Evolutionary conservation across 1,140 invertebrate species (phyloP).

Genomic region (Drosophila pandora): DNA sequence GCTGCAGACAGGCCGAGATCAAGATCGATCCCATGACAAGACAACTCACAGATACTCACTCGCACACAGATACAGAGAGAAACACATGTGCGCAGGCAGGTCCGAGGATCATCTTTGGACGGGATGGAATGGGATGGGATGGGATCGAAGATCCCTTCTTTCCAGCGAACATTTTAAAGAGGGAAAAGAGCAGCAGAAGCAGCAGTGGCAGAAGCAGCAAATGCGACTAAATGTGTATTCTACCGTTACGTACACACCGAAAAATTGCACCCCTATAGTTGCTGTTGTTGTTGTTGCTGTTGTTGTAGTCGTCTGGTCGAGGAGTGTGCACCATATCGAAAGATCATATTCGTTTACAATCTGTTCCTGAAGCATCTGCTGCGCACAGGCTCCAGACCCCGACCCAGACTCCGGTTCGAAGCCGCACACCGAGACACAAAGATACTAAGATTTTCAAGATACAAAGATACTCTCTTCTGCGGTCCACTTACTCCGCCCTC

Average conservation of each 20-base stretch:
- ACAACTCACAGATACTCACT: constrained; percentile 24
- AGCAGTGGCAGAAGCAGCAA: background rate
- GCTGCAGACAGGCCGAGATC: constrained; percentile 62
- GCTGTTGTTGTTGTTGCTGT: constrained; percentile 45
- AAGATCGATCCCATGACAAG: constrained; percentile 72
- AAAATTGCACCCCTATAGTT: constrained; percentile 74
- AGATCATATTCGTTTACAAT: constrained; percentile 81
- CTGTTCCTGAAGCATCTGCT: constrained; percentile 76
- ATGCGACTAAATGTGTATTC: constrained; percentile 61
- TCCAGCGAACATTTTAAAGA: constrained; percentile 26
- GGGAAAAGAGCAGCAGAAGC: constrained; percentile 32
- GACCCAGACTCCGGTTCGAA: constrained; percentile 1
- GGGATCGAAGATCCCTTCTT: constrained; percentile 63
- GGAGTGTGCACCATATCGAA: constrained; percentile 77
- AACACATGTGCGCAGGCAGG: constrained; percentile 68
- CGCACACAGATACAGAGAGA: constrained; percentile 8
- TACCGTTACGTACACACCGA: constrained; percentile 75
- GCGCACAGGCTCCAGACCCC: constrained; percentile 41
- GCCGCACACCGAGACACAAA: constrained; percentile 14
- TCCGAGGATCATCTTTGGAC: constrained; percentile 44
- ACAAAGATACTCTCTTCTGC: constrained; percentile 11
- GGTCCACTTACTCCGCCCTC: constrained; percentile 35
- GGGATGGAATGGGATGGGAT: constrained; percentile 6
- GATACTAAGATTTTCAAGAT: constrained; percentile 2
- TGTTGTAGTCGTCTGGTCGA: constrained; percentile 44